A percentile compares a stretch with the other conserved stretches of the same genome.
Conservation (phyloP, 2,113 vertebrate genomes). For the human region DNA sequence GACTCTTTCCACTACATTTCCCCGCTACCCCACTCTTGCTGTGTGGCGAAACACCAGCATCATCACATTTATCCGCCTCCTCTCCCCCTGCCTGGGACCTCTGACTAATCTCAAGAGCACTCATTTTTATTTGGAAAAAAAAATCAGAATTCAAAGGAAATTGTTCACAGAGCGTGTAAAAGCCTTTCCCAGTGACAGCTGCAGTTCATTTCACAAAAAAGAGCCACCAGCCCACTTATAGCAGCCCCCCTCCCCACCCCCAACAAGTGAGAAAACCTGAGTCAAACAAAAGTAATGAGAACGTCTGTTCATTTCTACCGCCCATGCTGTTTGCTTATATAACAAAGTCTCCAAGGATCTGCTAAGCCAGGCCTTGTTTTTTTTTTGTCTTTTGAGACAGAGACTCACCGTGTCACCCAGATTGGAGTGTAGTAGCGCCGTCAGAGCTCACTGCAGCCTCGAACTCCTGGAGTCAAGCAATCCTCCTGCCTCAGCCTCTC, state of each 20-base stretch:
- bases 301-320: neutral
- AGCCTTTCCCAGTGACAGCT: neutral
- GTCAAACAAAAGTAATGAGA: neutral
- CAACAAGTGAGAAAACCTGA: neutral
- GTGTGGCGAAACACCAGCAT: neutral
- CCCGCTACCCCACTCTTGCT: rapidly evolving
- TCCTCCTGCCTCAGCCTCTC: too few species aligned
- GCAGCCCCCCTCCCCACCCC: neutral
- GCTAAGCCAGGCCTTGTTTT: neutral
- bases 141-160: neutral
- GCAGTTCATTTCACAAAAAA: neutral
- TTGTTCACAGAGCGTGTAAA: neutral
- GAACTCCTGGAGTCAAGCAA: too few species aligned
- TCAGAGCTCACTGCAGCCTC: too few species aligned
- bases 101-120: neutral
- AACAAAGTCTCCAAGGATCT: neutral
- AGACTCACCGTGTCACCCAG: too few species aligned
- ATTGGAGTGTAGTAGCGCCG: too few species aligned
- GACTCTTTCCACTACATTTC: neutral
- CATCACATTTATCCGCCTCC: neutral
- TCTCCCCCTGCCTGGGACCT: neutral
- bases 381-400: neutral
- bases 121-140: neutral
- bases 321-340: neutral
- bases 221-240: neutral